Conservation (phyloP, 2,113 vertebrate genomes). For the Terrapene triunguis region DNA sequence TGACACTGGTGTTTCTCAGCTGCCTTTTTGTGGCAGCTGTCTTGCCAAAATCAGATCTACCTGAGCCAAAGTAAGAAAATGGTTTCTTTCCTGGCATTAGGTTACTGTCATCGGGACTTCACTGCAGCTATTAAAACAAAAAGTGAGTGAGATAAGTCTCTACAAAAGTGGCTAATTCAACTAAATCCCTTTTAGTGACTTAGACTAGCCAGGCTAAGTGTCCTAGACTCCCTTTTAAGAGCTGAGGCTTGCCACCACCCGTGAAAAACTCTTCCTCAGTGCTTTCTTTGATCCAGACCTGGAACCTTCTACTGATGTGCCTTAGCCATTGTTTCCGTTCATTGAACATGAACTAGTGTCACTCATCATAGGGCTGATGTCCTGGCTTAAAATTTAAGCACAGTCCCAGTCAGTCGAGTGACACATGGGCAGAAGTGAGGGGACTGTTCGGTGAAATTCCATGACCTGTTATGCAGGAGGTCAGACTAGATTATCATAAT, state of each 20-base stretch:
- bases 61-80: neutral
- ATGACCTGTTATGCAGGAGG: neutral
- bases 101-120: neutral
- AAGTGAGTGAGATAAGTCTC: neutral
- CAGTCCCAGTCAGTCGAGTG: too few relatives aligned
- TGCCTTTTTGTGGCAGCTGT: accelerated
- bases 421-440: neutral
- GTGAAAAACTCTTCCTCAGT: accelerated
- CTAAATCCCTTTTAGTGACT: neutral
- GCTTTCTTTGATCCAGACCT: neutral
- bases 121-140: neutral
- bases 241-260: neutral
- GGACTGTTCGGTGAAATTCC: neutral
- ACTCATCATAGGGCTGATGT: neutral
- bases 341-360: neutral
- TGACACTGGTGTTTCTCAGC: accelerated
- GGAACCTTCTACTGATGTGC: neutral
- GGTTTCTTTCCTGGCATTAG: neutral
- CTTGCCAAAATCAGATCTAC: neutral
- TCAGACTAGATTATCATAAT: accelerated
- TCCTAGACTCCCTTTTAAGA: neutral
- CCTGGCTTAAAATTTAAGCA: neutral
- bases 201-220: accelerated
- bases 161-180: neutral
- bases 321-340: neutral